Base-by-base conservation (phyloP, 1,140 invertebrate genomes). In the Venustaconcha ellipsiformis region DNA sequence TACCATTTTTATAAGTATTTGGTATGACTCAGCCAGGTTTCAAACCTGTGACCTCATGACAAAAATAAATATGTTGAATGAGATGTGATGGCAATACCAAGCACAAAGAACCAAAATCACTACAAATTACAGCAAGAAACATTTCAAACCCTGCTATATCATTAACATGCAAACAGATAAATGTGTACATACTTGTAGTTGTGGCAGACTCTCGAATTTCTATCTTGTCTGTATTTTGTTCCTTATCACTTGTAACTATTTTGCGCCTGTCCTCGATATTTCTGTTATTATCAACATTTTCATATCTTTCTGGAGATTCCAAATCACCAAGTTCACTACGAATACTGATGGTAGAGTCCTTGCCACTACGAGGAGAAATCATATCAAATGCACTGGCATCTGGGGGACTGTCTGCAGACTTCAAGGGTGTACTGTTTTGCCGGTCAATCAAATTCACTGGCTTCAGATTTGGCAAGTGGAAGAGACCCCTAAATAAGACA, bases 361-460 rank as follows among this genome's bases (percentile, higher is more conserved):
- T 89, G 68, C 89, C 90, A 72, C 87, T 85, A 68, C 84, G 81
- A 11, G 89, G 89, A 14, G 86, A 84, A 26, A 83, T 86, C 65
- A 86, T 73, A 70, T 88, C 88, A 78, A 88, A 85, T 63, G 84
- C 76, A 72, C 83, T 86, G 13, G 77, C 78, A 48, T 77, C 75
- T 20, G 81, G 81, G 14, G 89, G 89, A 78, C 85, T 88, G 37
- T 75, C 82, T 55, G 85, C 76, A 48, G 78, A 75, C 63, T 84
- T 86, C 26, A 82, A 64, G 11, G 79, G 78, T 23, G 87, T 85
- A 58, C 96, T 95, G 74, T 96, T 57, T 95, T 71, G 95, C 95
- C 95, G 80, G 93, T 94, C 84, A 93, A 95, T 78, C 67, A 83
- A 80, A 68, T 83, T 85, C 11, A 85, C 80, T 37, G 83, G 84